These are phyloP conservation scores for Pherbina coryleti DNA, from an alignment of 2,888 invertebrate genomes.

Conservation along the genomic window DNA sequence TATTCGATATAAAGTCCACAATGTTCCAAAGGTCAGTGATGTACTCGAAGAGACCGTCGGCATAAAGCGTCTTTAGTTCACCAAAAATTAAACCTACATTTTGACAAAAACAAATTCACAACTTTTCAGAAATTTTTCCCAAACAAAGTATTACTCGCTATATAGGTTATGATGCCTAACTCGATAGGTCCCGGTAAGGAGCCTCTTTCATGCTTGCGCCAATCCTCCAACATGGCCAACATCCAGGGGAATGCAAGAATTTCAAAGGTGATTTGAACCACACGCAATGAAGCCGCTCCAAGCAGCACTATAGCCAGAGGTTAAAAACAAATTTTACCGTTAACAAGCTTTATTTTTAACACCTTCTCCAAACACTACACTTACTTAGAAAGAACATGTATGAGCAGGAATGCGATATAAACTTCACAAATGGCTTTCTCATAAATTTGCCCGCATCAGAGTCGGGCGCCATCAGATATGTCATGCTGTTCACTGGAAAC, in stretches of 20 bases:
- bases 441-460: constrained; percentile 90
- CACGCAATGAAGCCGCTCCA: constrained; percentile 92
- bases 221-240: constrained; percentile 79
- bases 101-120: background rate
- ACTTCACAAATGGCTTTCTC: constrained; percentile 98
- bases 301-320: constrained; percentile 78
- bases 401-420: constrained; percentile 96
- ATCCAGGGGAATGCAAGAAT: constrained; percentile 85
- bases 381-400: constrained; percentile 96
- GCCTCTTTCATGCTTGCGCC: constrained; percentile 84
- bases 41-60: constrained; percentile 91
- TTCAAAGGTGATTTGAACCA: constrained; percentile 85
- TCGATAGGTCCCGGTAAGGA: constrained; percentile 85
- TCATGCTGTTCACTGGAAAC: constrained; percentile 93
- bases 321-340: background rate
- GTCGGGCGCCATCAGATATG: constrained; percentile 92
- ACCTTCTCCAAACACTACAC: constrained; percentile 64
- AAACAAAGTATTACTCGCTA: constrained; percentile 78
- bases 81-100: constrained; percentile 89
- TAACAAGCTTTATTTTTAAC: too few species aligned
- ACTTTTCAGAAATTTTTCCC: background rate
- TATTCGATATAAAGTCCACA: constrained; percentile 96
- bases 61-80: constrained; percentile 92
- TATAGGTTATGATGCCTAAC: constrained; percentile 86
- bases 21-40: constrained; percentile 98